phyloP scores from a whole-genome alignment of 2,113 vertebrate genomes.

The Ornithorhynchus anatinus region DNA sequence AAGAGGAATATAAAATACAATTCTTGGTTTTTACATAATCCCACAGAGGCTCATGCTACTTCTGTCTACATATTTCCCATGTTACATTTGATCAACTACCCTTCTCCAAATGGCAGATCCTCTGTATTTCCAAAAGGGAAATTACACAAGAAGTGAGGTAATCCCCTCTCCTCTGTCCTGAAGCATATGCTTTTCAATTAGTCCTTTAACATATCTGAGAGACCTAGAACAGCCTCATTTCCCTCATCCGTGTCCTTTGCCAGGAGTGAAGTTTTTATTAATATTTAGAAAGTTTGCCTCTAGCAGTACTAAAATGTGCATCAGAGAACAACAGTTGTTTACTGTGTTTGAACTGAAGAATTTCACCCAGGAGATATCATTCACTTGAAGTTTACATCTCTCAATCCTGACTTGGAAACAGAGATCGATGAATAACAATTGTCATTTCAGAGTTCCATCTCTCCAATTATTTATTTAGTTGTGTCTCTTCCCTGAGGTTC shows the following conservation, averaged over 20 bases:
- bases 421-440: slow-evolving; percentile 83
- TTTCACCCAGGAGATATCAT: slow-evolving; percentile 81
- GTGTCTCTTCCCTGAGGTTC: slow-evolving; percentile 78
- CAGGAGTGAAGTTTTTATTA: slow-evolving; percentile 65
- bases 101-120: neutral
- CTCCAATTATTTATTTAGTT: slow-evolving; percentile 86
- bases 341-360: slow-evolving; percentile 87
- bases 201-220: slow-evolving; percentile 31
- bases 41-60: too few species aligned
- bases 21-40: too few species aligned
- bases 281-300: slow-evolving; percentile 85
- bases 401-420: slow-evolving; percentile 77
- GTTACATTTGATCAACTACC: neutral
- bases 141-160: neutral
- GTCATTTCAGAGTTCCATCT: slow-evolving; percentile 73
- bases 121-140: slow-evolving; percentile 16
- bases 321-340: slow-evolving; percentile 91
- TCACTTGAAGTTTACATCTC: slow-evolving; percentile 83
- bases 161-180: neutral
- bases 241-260: slow-evolving; percentile 44
- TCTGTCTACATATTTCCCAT: too few species aligned
- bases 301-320: slow-evolving; percentile 89
- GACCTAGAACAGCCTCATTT: slow-evolving; percentile 21
- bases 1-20: too few species aligned
- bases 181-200: slow-evolving; percentile 44